A percentile compares a stretch with the other conserved stretches of the same genome.
Conservation (phyloP, 1,140 invertebrate genomes). For the Homarus americanus region DNA sequence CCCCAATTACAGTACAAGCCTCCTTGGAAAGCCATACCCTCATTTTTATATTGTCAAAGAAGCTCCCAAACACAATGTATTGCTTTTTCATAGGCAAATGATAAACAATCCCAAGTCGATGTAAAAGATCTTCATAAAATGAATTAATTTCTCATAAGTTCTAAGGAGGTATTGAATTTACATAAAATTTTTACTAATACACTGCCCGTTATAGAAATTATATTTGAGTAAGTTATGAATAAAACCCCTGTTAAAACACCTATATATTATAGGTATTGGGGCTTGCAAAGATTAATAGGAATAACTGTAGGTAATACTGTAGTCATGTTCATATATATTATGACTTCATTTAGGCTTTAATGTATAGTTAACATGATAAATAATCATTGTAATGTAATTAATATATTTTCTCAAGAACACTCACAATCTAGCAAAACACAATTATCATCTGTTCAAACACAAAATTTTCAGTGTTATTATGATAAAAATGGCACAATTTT, state of each 20-base stretch:
- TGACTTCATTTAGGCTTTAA: conserved; percentile 63
- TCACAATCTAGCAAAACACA: not conserved
- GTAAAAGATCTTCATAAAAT: conserved; percentile 19
- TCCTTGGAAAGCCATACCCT: not conserved
- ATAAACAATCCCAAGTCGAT: conserved; percentile 46
- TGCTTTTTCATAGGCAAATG: not conserved
- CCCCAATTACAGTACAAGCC: not conserved
- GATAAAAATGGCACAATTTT: not conserved
- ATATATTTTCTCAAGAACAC: not conserved
- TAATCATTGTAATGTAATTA: conserved; percentile 13
- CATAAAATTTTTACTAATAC: conserved; percentile 41
- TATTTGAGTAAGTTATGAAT: not conserved
- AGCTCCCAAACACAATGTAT: not conserved
- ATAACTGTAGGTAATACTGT: conserved; percentile 46
- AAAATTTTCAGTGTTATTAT: not conserved
- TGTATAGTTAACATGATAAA: conserved; percentile 61
- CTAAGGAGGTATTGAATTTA: not conserved
- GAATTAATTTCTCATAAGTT: not conserved
- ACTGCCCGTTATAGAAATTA: not conserved
- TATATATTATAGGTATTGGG: conserved; percentile 30
- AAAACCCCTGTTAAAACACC: not conserved
- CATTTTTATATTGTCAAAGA: conserved; percentile 9
- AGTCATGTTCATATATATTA: conserved; percentile 26
- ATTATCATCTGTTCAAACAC: not conserved
- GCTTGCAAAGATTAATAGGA: not conserved